Evolutionary conservation across 2,113 vertebrate species (phyloP).

Genomic region (Tapirus terrestris): DNA sequence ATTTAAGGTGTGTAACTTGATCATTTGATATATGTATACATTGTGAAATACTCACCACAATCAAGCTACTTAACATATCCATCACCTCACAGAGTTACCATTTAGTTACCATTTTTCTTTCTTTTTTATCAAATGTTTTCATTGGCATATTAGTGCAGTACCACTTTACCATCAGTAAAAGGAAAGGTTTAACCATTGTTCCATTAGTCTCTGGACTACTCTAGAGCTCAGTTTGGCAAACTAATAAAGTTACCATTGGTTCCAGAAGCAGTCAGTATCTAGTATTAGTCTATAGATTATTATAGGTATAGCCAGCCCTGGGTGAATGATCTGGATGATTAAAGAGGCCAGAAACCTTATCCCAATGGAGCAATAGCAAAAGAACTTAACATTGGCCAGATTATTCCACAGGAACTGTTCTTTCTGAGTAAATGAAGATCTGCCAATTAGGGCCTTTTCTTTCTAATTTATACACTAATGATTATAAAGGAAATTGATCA

Average conservation of each 20-base stretch:
- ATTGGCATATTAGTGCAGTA: neutral
- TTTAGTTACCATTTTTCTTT: neutral
- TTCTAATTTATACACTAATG: neutral
- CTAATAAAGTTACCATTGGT: neutral
- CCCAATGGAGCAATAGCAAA: neutral
- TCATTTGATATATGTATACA: neutral
- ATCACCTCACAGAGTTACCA: neutral
- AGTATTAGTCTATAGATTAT: neutral
- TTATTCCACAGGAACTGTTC: slow-evolving; percentile 16
- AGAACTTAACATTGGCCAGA: neutral
- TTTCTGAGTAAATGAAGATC: neutral
- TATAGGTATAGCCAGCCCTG: neutral
- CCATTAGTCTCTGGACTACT: neutral
- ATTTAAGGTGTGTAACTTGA: neutral
- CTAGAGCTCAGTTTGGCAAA: neutral
- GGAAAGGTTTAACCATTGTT: neutral
- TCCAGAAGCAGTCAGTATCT: neutral
- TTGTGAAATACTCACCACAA: neutral
- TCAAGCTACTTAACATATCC: neutral
- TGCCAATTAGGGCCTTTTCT: neutral
- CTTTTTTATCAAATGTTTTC: neutral
- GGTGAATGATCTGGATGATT: neutral
- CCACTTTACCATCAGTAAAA: neutral
- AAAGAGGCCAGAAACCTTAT: neutral
- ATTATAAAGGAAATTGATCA: neutral